phyloP scores from a whole-genome alignment of 2,113 vertebrate genomes.

The Dipodomys merriami region DNA sequence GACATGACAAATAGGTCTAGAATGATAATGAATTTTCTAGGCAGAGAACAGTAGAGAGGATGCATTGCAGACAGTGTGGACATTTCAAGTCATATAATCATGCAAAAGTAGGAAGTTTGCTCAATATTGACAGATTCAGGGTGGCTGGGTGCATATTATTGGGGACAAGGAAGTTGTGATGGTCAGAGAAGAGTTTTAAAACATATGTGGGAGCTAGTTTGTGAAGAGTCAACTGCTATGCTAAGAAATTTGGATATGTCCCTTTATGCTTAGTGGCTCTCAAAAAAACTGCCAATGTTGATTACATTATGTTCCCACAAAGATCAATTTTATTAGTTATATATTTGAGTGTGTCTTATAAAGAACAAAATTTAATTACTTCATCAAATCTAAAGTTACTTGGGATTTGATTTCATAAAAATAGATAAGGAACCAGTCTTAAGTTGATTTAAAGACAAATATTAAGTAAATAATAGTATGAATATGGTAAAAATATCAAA shows the following conservation, averaged over 20 bases:
- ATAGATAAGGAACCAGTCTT: slow-evolving; percentile 29
- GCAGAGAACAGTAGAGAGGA: neutral
- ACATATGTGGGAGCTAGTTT: neutral
- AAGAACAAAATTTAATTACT: neutral
- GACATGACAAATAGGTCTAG: neutral
- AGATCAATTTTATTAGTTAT: slow-evolving; percentile 14
- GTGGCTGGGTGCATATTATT: neutral
- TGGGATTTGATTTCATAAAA: slow-evolving; percentile 25
- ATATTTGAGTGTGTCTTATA: slow-evolving; percentile 28
- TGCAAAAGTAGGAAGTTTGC: neutral
- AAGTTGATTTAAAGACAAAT: slow-evolving; percentile 50
- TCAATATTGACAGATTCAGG: slow-evolving; percentile 32
- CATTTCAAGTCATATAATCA: neutral
- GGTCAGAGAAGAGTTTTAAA: slow-evolving; percentile 32
- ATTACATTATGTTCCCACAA: neutral
- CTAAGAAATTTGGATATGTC: neutral
- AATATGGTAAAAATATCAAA: slow-evolving; percentile 2
- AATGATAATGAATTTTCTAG: slow-evolving; percentile 43
- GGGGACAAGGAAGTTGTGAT: slow-evolving; percentile 13
- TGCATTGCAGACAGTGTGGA: neutral
- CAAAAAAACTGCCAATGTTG: neutral
- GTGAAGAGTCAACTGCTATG: slow-evolving; percentile 2
- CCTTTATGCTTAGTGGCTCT: neutral
- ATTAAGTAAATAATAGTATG: slow-evolving; percentile 28
- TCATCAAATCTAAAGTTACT: slow-evolving; percentile 27